These are phyloP conservation scores for Frankliniella intonsa DNA, from an alignment of 2,888 invertebrate species.

Conservation along the genomic window DNA sequence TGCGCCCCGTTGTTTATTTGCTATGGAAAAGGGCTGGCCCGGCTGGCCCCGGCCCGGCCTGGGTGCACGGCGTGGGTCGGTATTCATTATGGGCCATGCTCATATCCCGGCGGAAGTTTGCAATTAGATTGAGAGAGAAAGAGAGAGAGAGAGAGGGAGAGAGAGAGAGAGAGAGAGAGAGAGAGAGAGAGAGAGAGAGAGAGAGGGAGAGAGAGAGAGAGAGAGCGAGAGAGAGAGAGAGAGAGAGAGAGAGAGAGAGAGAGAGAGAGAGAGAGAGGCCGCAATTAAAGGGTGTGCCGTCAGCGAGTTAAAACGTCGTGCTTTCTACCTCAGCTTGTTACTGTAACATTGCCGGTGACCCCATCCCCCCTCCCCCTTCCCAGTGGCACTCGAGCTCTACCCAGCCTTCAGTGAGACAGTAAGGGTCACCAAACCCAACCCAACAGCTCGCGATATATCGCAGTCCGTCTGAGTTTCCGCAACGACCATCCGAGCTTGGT, in stretches of 20 bases:
- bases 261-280: background rate
- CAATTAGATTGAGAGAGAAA: background rate
- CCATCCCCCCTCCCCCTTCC: no score
- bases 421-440: no score
- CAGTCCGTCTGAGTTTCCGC: no score
- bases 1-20: no score
- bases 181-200: background rate
- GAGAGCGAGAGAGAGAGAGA: background rate
- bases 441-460: no score
- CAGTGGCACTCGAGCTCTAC: no score
- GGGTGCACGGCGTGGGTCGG: background rate
- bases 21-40: background rate
- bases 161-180: background rate
- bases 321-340: background rate
- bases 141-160: background rate
- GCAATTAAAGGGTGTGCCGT: background rate
- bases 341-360: background rate
- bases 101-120: slow-evolving; percentile 8
- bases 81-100: no score
- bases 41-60: no score
- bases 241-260: background rate
- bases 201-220: background rate
- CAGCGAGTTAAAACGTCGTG: background rate
- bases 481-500: no score
- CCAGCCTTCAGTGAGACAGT: no score